These are phyloP conservation scores for Tauraco erythrolophus DNA, from an alignment of 2,113 vertebrate genomes.

Conservation along the genomic window DNA sequence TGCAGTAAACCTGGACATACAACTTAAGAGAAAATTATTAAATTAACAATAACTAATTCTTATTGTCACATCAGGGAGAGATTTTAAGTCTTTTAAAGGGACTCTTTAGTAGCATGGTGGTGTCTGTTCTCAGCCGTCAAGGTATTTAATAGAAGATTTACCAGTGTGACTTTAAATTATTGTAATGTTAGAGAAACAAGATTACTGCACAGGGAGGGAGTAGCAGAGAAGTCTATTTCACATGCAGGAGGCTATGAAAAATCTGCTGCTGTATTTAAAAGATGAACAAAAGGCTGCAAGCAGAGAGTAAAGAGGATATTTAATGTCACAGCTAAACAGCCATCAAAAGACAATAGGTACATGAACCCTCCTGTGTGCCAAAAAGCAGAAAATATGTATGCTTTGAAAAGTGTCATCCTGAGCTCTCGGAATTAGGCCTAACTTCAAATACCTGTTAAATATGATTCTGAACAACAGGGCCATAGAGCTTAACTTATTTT, in stretches of 20 bases:
- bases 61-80: not conserved
- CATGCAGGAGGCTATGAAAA: not conserved
- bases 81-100: not conserved
- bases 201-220: not conserved
- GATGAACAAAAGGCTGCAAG: not conserved
- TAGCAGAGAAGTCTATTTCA: not conserved
- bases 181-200: slow-evolving; percentile 18
- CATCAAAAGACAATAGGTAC: slow-evolving; percentile 10
- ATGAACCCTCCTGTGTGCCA: not conserved
- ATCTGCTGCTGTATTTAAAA: not conserved
- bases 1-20: not conserved
- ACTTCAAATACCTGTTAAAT: slow-evolving; percentile 17
- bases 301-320: slow-evolving; percentile 26
- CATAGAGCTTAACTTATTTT: not conserved
- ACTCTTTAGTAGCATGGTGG: not conserved
- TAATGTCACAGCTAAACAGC: slow-evolving; percentile 2
- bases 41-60: not conserved
- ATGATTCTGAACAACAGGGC: not conserved
- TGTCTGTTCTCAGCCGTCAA: slow-evolving; percentile 4
- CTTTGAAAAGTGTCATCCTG: not conserved
- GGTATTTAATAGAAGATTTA: slow-evolving; percentile 35
- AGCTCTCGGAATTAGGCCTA: not conserved
- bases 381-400: not conserved
- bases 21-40: not conserved
- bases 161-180: slow-evolving; percentile 14